Evolutionary conservation across 1,140 invertebrate genomes (phyloP).

Genomic region (Caenorhabditis tropicalis): DNA sequence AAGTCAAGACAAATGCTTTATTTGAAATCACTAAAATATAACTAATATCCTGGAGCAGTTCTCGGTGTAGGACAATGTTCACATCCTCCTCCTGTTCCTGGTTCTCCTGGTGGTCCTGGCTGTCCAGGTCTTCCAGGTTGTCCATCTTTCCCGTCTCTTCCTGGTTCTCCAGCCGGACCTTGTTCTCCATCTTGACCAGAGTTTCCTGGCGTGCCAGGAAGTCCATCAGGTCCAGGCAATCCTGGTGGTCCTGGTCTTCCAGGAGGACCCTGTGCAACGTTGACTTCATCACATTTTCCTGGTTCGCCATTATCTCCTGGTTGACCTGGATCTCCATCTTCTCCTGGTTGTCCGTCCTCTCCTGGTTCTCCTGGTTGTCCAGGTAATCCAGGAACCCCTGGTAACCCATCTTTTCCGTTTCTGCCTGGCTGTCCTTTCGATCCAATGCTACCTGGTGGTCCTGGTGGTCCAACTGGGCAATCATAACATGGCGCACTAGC

Average conservation of each 20-base stretch:
- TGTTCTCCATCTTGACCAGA: slow-evolving; percentile 49
- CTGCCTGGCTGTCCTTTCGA: slow-evolving; percentile 56
- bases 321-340: slow-evolving; percentile 54
- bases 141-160: slow-evolving; percentile 49
- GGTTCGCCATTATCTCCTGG: slow-evolving; percentile 51
- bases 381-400: slow-evolving; percentile 50
- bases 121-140: slow-evolving; percentile 47
- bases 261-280: slow-evolving; percentile 43
- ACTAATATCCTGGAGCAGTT: slow-evolving; percentile 58
- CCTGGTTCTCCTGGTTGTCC: slow-evolving; percentile 51
- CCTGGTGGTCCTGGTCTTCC: slow-evolving; percentile 53
- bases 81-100: slow-evolving; percentile 55
- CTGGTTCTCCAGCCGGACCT: slow-evolving; percentile 49
- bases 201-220: slow-evolving; percentile 48
- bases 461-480: slow-evolving; percentile 58
- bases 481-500: slow-evolving; percentile 57
- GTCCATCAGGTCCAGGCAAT: slow-evolving; percentile 52
- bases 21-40: neutral
- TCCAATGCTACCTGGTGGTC: slow-evolving; percentile 58
- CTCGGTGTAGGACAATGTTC: slow-evolving; percentile 56
- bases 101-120: slow-evolving; percentile 46
- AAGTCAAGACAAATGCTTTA: neutral
- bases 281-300: slow-evolving; percentile 50
- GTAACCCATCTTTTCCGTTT: slow-evolving; percentile 49
- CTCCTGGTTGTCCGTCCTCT: slow-evolving; percentile 52